Base-by-base conservation (phyloP, 2,113 vertebrate species). In the Odocoileus virginianus region DNA sequence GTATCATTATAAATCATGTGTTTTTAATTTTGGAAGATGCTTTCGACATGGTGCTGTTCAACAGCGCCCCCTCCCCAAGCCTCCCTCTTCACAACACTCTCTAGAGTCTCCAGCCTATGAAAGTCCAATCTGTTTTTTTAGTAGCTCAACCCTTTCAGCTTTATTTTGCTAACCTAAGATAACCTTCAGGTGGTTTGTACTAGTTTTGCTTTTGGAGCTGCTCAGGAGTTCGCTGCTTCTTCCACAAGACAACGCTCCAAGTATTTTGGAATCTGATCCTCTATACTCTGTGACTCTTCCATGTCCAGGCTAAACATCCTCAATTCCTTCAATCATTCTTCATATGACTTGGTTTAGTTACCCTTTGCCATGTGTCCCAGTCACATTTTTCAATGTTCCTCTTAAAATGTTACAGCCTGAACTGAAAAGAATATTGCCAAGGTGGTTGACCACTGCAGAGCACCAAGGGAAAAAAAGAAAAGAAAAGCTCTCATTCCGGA, bases 181-280 rank as follows among this genome's bases (percentile, higher is more conserved):
- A 50, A 89, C 60, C 61, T 90, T 79, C 25, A 28, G 52, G 87
- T 61, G 64, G 50, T 55, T 71, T 87, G 81, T 82, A n/a, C 47
- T 92, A 19, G 27, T 76, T 97, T 96, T 83, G 43, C 60, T 82
- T 90, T 52, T 45, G 23, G 67, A 92, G 50, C 45, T 27, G 33
- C 93, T 93, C 85, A 83, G 85, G 85, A 45, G 17, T 64, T 87
- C 54, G 50, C 61, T 92, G 43, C 54, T 94, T 83, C 79, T 55
- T 94, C 86, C 91, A 47, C 71, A 85, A 82, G 92, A 92, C 67
- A 94, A 91, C 28, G 81, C 86, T 97, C 88, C 82, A 97, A 74
- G 89, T 96, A 96, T 79, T 93, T 83, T 94, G 96, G 76, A 96
- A 97, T 86, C 74, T 55, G 86, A 93, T 88, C 58, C 81, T 43